Conservation (phyloP, 1,140 invertebrate species). For the Coptotermes formosanus region DNA sequence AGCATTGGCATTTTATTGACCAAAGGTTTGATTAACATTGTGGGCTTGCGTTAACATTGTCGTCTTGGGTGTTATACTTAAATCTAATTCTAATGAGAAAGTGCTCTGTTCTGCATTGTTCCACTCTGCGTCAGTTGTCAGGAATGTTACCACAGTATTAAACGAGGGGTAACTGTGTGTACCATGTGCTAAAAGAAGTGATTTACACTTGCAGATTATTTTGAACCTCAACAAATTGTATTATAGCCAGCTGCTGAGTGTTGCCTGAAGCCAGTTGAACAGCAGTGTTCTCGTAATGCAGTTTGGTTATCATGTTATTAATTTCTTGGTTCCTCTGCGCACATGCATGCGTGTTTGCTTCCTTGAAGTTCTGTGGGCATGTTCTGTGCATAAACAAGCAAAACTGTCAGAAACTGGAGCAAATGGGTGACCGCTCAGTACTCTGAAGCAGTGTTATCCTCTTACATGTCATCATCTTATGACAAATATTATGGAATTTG, state of each 20-base stretch:
- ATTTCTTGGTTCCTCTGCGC: not conserved
- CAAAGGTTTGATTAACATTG: too few species aligned
- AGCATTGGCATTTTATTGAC: too few species aligned
- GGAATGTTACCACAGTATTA: too few species aligned
- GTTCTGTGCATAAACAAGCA: not conserved
- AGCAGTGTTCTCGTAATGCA: not conserved
- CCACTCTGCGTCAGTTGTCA: too few species aligned
- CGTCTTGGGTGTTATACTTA: too few species aligned
- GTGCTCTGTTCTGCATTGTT: too few species aligned
- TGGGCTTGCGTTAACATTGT: too few species aligned
- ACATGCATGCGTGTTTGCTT: not conserved
- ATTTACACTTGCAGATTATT: not conserved
- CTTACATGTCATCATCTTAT: not conserved
- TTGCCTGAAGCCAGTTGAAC: not conserved
- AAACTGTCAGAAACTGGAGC: slow-evolving; percentile 15
- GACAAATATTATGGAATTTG: not conserved
- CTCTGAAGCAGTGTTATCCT: not conserved
- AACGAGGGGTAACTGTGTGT: too few species aligned
- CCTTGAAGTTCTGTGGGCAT: not conserved
- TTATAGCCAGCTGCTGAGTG: too few species aligned
- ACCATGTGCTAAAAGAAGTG: not conserved
- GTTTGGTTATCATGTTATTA: not conserved
- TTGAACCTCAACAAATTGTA: too few species aligned
- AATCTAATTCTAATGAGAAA: too few species aligned
- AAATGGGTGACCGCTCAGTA: not conserved